phyloP scores from a whole-genome alignment of 2,113 vertebrate genomes.

The Syngnathus scovelli region DNA sequence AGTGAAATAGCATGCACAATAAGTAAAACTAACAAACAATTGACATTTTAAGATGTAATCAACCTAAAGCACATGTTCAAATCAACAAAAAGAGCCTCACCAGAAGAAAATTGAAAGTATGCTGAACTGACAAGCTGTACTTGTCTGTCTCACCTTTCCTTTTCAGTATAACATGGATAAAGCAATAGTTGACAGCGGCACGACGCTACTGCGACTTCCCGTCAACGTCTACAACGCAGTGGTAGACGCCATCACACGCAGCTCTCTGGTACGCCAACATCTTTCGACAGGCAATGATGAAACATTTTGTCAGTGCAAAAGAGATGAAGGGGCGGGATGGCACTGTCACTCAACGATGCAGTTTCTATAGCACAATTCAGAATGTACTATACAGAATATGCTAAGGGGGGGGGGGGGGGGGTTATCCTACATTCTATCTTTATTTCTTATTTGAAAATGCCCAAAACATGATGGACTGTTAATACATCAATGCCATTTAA shows the following conservation, averaged over 20 bases:
- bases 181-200: conserved; percentile 97
- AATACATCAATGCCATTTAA: neutral
- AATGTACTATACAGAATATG: neutral
- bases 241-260: conserved; percentile 81
- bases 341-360: conserved; percentile 37
- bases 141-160: conserved; percentile 14
- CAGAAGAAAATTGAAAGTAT: neutral
- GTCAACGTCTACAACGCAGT: conserved; percentile 87
- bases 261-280: conserved; percentile 78
- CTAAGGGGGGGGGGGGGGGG: neutral
- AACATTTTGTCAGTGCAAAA: conserved; percentile 44
- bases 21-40: too few relatives aligned
- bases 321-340: conserved; percentile 26
- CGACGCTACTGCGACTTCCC: conserved; percentile 89
- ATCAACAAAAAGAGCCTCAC: neutral
- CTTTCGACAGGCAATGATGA: conserved; percentile 39
- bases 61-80: neutral
- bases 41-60: neutral
- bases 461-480: neutral
- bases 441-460: neutral
- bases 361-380: conserved; percentile 24
- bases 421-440: neutral
- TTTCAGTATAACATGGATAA: conserved; percentile 91
- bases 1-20: neutral
- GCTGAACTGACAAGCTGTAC: conserved; percentile 15